Percentiles rank a stretch among this genome's conserved stretches.
Conservation (phyloP, 2,797 vertebrate species). For the Oreonectes daqikongensis region DNA sequence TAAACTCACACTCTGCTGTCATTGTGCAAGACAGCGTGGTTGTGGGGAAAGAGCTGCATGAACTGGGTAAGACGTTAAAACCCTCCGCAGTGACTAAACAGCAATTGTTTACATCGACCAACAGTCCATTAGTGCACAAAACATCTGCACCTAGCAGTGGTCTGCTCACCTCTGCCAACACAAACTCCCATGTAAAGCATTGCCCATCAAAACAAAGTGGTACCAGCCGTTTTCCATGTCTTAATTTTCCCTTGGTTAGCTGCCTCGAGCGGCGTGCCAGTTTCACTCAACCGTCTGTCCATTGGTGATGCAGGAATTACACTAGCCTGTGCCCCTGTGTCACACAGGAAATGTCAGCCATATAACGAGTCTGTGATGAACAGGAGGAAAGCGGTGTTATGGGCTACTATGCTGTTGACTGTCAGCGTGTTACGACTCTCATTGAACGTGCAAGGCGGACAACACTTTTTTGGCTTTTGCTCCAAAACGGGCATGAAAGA, state of each 20-base stretch:
- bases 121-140: neutral
- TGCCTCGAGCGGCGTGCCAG: conserved; percentile 26
- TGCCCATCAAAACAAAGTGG: conserved; percentile 34
- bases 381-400: neutral
- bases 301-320: conserved; percentile 22
- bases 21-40: neutral
- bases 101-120: neutral
- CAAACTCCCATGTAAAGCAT: conserved; percentile 34
- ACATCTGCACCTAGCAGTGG: neutral
- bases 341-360: conserved; percentile 32
- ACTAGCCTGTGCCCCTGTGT: conserved; percentile 21
- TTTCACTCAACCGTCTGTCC: neutral
- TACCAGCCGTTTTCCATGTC: conserved; percentile 16
- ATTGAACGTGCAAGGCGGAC: neutral
- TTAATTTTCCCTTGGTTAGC: conserved; percentile 31
- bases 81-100: neutral
- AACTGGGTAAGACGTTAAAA: neutral
- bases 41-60: neutral
- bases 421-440: neutral
- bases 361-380: conserved; percentile 36
- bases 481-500: neutral
- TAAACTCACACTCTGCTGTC: neutral
- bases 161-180: neutral
- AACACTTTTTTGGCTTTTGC: neutral
- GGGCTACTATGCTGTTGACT: neutral